A percentile compares a stretch with the other conserved stretches of the same genome.
phyloP scores from a whole-genome alignment of 1,140 invertebrate species.

The Aleiodes sp. region DNA sequence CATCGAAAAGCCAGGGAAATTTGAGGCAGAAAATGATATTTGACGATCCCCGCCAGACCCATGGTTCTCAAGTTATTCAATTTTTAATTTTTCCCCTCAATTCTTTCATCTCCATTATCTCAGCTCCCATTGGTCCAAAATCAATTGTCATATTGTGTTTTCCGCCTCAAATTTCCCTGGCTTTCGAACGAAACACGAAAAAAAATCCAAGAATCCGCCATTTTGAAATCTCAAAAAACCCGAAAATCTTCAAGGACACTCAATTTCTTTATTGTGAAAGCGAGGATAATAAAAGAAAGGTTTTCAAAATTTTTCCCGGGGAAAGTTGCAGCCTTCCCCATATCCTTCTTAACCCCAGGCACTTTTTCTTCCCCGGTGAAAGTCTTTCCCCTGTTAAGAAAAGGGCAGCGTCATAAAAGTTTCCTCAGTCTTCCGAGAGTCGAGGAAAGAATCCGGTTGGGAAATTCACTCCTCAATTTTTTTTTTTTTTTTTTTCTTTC shows the following conservation, averaged over 20 bases:
- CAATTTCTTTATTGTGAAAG: background rate
- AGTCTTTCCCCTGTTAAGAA: conserved; percentile 38
- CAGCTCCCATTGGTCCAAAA: too few species aligned
- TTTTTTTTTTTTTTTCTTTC: too few species aligned
- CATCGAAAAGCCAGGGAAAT: too few species aligned
- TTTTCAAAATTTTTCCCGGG: conserved; percentile 56
- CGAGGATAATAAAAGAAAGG: conserved; percentile 1
- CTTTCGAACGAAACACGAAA: too few species aligned
- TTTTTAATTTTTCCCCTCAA: too few species aligned
- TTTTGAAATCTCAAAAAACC: background rate
- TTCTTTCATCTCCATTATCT: too few species aligned
- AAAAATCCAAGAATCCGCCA: too few species aligned
- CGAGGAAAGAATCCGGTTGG: background rate
- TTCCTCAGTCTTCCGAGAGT: background rate
- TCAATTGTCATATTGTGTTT: too few species aligned
- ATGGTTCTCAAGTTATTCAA: too few species aligned
- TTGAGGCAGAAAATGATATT: too few species aligned
- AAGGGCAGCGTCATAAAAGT: background rate
- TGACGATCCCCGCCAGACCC: too few species aligned
- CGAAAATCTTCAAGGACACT: background rate
- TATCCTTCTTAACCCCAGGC: conserved; percentile 24
- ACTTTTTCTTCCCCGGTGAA: conserved; percentile 38
- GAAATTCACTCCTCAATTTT: background rate
- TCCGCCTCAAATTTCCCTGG: too few species aligned
- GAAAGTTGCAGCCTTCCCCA: conserved; percentile 42